A percentile compares a stretch with the other conserved stretches of the same genome.
phyloP scores from a whole-genome alignment of 30 jellyfish, hydroid and myxozoan genomes.

The Rhopilema esculentum region DNA sequence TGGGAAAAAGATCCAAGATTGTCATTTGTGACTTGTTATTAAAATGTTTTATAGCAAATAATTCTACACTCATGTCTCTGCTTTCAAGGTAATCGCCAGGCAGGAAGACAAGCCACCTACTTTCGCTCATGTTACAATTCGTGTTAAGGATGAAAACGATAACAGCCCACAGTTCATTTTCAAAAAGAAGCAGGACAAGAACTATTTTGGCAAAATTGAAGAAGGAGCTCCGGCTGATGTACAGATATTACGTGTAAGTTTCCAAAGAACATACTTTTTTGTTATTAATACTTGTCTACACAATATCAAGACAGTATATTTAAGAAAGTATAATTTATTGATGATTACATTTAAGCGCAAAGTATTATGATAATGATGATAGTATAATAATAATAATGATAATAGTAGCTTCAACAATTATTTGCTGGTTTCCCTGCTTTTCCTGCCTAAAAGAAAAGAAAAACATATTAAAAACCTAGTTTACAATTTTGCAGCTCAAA shows the following conservation, averaged over 20 bases:
- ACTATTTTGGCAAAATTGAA: slow-evolving; percentile 25
- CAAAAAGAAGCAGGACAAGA: slow-evolving; percentile 16
- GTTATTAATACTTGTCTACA: background rate
- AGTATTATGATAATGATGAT: no score
- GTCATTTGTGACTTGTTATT: no score
- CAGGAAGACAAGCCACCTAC: slow-evolving; percentile 74
- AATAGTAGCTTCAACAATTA: no score
- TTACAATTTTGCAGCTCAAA: no score
- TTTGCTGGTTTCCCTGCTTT: no score
- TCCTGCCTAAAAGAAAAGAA: no score
- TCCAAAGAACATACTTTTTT: background rate
- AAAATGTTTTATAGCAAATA: background rate
- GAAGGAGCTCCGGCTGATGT: slow-evolving; percentile 66
- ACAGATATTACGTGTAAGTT: slow-evolving; percentile 52
- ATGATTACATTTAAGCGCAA: no score
- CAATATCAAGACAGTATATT: no score
- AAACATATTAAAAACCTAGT: no score
- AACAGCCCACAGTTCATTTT: slow-evolving; percentile 56
- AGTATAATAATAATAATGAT: no score
- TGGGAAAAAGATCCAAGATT: no score
- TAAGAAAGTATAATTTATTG: no score
- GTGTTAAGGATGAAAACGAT: slow-evolving; percentile 66
- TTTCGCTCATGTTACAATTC: slow-evolving; percentile 64
- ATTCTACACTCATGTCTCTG: background rate
- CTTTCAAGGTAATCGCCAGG: slow-evolving; percentile 63